Evolutionary conservation across 2,797 vertebrate genomes (phyloP).

Genomic region (Echeneis naucrates): DNA sequence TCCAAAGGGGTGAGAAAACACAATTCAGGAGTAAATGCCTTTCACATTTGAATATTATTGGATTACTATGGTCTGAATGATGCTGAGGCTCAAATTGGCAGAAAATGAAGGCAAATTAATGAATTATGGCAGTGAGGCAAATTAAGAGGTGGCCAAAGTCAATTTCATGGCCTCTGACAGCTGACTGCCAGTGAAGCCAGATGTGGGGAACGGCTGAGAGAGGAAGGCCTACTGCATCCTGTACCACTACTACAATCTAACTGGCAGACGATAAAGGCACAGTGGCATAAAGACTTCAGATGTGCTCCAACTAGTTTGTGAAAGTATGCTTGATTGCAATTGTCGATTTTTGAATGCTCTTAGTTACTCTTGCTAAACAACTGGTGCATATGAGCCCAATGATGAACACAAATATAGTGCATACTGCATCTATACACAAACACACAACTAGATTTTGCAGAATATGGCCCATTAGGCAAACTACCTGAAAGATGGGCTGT

Average conservation of each 20-base stretch:
- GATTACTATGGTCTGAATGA: constrained; percentile 58
- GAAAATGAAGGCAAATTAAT: constrained; percentile 74
- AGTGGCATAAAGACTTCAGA: constrained; percentile 28
- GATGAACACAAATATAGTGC: constrained; percentile 8
- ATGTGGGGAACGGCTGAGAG: constrained; percentile 37
- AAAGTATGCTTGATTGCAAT: constrained; percentile 28
- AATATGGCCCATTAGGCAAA: constrained; percentile 47
- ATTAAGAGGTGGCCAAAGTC: constrained; percentile 75
- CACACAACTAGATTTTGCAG: constrained; percentile 23
- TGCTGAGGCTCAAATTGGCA: constrained; percentile 56
- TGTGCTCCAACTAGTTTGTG: constrained; percentile 46
- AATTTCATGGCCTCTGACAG: constrained; percentile 72
- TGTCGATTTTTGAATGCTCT: constrained; percentile 19
- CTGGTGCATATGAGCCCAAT: background rate
- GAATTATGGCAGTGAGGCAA: constrained; percentile 70
- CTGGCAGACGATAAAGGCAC: constrained; percentile 56
- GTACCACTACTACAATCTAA: constrained; percentile 21
- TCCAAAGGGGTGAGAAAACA: constrained; percentile 12
- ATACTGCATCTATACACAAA: constrained; percentile 1
- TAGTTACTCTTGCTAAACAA: constrained; percentile 12
- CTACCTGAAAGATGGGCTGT: constrained; percentile 35
- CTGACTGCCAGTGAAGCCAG: constrained; percentile 49
- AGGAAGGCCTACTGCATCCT: constrained; percentile 39
- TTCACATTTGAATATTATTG: constrained; percentile 43
- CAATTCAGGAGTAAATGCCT: constrained; percentile 21